Percentiles rank a stretch among this genome's conserved stretches.
Evolutionary conservation across 2,797 vertebrate species (phyloP).

Genomic region (Chlorospingus semifuscus): DNA sequence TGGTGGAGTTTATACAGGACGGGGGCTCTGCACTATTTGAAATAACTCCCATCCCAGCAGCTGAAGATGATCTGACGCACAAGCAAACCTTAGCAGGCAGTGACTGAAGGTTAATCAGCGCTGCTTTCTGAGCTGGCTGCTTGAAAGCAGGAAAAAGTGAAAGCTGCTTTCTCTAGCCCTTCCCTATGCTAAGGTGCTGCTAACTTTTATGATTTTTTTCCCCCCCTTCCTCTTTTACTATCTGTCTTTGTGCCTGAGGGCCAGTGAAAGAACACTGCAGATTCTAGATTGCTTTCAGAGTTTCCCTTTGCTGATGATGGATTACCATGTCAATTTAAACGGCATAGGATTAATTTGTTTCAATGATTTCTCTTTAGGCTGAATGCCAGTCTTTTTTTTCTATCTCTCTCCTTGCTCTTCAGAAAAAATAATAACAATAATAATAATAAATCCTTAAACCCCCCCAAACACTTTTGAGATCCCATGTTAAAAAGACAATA

Average conservation of each 20-base stretch:
- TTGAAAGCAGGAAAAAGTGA: slow-evolving; percentile 23
- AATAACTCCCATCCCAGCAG: slow-evolving; percentile 18
- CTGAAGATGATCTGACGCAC: slow-evolving; percentile 1
- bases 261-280: slow-evolving; percentile 87
- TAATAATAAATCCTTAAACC: slow-evolving; percentile 51
- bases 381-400: slow-evolving; percentile 84
- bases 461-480: slow-evolving; percentile 44
- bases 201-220: slow-evolving; percentile 73
- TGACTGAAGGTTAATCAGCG: slow-evolving; percentile 23
- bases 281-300: slow-evolving; percentile 91
- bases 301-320: slow-evolving; percentile 94
- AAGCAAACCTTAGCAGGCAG: slow-evolving; percentile 27
- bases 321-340: slow-evolving; percentile 97
- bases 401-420: slow-evolving; percentile 74
- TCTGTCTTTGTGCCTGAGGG: slow-evolving; percentile 85
- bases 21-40: not conserved
- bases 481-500: slow-evolving; percentile 75
- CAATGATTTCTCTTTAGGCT: slow-evolving; percentile 95
- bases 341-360: slow-evolving; percentile 98
- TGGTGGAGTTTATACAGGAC: slow-evolving; percentile 27
- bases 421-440: slow-evolving; percentile 54
- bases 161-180: slow-evolving; percentile 23
- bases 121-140: not conserved
- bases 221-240: slow-evolving; percentile 68
- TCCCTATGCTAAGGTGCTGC: slow-evolving; percentile 38